Base-by-base conservation (phyloP, 2,113 vertebrate species). In the Bettongia penicillata region DNA sequence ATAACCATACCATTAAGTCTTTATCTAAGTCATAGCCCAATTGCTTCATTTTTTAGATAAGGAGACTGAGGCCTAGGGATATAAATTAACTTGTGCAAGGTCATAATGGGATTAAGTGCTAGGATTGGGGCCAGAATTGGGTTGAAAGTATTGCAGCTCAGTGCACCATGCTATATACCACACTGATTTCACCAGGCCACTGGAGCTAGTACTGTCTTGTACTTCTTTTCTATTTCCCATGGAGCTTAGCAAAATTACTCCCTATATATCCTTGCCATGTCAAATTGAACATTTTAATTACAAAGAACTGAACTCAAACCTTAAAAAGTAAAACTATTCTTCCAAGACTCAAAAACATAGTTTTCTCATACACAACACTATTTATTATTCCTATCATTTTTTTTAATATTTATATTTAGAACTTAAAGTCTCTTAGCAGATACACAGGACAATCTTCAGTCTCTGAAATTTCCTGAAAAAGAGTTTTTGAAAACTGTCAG, bases 381-480 rank as follows among this genome's bases (percentile, higher is more conserved):
- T 77, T 77, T 7, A 19, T 77, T 77, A n/a, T 77, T 77, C 37
- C 68, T 77, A n/a, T 7, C 2, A 28, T 10, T 61, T 31, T 25
- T 68, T 31, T 91, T 94, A 53, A 52, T 55, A 23, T 50, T 92
- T 95, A 84, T 16, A 25, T 53, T 16, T 93, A 53, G 51, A 47
- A 14, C 47, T 26, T 53, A 53, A 43, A 53, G 52, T 43, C 53
- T 25, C 52, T 47, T 12, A 53, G 43, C 10, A 53, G 22, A 91
- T 53, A 93, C 92, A 51, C 25, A 49, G 37, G 94, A 28, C 47
- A 92, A 16, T 51, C 7, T 53, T 96, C 49, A 53, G 25, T 48
- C 94, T 90, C 97, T 91, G 95, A 90, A 93, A 93, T 53, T 96
- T 92, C 28, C 57, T 97, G 89, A 94, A 61, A 95, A 94, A 43